Conservation (phyloP, 1,140 invertebrate genomes). For the Hyposmocoma kahamanoa region DNA sequence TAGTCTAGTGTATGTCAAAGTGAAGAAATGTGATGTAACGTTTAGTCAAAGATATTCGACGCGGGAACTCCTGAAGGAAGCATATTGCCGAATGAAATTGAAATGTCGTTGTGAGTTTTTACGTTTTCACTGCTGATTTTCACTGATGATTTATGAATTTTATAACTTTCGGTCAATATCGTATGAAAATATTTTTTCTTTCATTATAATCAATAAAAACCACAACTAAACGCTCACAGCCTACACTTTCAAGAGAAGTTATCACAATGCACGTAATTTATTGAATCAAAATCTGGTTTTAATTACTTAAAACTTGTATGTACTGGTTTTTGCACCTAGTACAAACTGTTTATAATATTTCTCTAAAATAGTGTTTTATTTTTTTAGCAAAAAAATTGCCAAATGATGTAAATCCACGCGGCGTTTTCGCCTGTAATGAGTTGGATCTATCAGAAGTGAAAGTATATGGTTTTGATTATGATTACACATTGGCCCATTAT, state of each 20-base stretch:
- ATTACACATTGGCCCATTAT: constrained; percentile 98
- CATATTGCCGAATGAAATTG: constrained; percentile 65
- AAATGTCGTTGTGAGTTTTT: constrained; percentile 72
- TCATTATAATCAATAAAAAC: no score
- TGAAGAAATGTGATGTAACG: constrained; percentile 18
- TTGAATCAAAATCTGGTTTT: no score
- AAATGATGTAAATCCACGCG: constrained; percentile 86
- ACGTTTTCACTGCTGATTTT: no score
- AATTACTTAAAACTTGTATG: no score
- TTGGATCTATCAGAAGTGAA: constrained; percentile 92
- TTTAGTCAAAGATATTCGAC: constrained; percentile 41
- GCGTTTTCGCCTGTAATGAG: constrained; percentile 98
- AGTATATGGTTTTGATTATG: constrained; percentile 99
- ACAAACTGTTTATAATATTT: background rate
- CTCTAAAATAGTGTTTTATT: constrained; percentile 4
- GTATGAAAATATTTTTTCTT: no score
- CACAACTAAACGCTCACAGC: no score
- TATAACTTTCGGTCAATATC: no score
- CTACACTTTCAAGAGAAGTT: no score
- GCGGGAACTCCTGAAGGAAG: constrained; percentile 63
- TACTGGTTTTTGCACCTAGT: no score
- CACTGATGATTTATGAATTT: no score
- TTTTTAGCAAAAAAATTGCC: constrained; percentile 89
- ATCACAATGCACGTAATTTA: no score
- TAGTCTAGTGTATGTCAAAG: constrained; percentile 30